Conservation (phyloP, 1,140 invertebrate genomes). For the Cataglyphis hispanica region DNA sequence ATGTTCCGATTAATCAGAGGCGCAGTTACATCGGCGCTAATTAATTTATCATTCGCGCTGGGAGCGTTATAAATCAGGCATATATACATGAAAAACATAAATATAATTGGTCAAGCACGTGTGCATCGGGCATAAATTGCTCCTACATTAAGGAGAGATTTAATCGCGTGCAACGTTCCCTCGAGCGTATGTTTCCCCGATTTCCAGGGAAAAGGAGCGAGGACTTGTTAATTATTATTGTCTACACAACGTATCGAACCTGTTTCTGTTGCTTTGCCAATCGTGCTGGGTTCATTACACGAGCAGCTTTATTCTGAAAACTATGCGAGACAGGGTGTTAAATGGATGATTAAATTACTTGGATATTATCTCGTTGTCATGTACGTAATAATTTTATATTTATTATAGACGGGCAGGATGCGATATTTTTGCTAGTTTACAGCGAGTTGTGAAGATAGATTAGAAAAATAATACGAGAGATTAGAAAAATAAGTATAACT, state of each 20-base stretch:
- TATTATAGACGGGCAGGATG: not conserved
- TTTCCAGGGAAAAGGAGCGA: constrained; percentile 54
- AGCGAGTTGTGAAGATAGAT: not conserved
- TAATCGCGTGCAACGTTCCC: constrained; percentile 20
- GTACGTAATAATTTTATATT: not conserved
- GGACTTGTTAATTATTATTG: constrained; percentile 56
- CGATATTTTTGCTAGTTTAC: not conserved
- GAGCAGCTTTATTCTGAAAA: constrained; percentile 8
- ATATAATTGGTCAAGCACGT: constrained; percentile 40
- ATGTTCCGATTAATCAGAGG: constrained; percentile 64
- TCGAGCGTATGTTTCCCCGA: constrained; percentile 62
- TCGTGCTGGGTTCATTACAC: constrained; percentile 16
- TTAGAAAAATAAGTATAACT: too few relatives aligned
- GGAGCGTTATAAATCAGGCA: constrained; percentile 38
- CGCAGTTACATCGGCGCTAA: constrained; percentile 51
- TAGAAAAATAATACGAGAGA: too few relatives aligned
- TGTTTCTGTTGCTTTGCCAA: not conserved
- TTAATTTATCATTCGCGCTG: constrained; percentile 68
- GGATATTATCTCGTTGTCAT: not conserved
- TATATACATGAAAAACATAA: constrained; percentile 63
- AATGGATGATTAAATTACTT: not conserved
- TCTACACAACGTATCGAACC: constrained; percentile 12
- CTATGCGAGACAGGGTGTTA: not conserved
- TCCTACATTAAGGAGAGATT: constrained; percentile 58
- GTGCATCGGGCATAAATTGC: constrained; percentile 61